A percentile compares a stretch with the other conserved stretches of the same genome.
phyloP scores from a whole-genome alignment of 2,113 vertebrate genomes.

The Hystrix cristata region DNA sequence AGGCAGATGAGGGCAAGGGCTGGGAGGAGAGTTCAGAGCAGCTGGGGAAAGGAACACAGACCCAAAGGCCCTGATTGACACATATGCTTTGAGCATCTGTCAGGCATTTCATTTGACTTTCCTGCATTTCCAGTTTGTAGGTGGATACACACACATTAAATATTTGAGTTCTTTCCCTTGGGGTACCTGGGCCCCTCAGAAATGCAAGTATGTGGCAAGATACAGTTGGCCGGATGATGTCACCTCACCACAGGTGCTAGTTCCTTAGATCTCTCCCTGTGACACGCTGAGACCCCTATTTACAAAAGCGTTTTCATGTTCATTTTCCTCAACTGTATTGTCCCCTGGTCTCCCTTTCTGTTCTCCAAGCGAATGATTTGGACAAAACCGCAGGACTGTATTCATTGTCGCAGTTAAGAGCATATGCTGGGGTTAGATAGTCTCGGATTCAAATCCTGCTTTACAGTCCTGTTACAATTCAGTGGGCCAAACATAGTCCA shows the following conservation, averaged over 20 bases:
- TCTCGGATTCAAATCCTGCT: background rate
- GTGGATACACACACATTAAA: background rate
- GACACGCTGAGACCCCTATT: background rate
- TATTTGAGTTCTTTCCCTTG: background rate
- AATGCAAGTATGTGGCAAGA: background rate
- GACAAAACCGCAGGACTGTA: background rate
- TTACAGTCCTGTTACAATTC: background rate
- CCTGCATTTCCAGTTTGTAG: background rate
- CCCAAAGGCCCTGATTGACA: background rate
- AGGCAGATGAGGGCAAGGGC: too few species aligned
- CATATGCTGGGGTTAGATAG: background rate
- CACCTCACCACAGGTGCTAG: background rate
- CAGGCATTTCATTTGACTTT: background rate
- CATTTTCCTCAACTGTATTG: too few species aligned
- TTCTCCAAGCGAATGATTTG: background rate
- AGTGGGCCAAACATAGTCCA: too few species aligned
- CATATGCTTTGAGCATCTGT: background rate
- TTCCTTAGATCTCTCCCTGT: background rate
- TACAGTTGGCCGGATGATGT: background rate
- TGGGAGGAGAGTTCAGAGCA: background rate
- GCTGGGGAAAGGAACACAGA: accelerated
- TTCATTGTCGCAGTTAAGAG: background rate
- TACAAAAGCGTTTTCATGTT: background rate
- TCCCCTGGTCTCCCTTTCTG: background rate
- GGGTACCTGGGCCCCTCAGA: background rate